Evolutionary conservation across 1,140 invertebrate genomes (phyloP), one percentile per base, ranked within the genome.

Genomic region (Drosophila nasuta): DNA sequence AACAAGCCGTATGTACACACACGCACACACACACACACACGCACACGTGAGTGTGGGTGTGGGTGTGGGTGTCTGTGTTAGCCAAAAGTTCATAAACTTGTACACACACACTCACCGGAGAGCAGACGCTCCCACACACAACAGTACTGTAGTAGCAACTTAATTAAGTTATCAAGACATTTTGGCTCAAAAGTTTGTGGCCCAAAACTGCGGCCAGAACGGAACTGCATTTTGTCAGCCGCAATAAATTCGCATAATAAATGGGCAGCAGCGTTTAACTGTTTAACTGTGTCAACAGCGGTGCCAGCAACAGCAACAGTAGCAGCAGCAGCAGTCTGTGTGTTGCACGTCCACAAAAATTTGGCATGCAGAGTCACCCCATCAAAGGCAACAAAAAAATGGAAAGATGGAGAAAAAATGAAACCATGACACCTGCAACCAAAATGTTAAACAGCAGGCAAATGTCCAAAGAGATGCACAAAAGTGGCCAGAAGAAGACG

Each of bases 281-380:
- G 65, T 88, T 87, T 87, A 87, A 78, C 80, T 78, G 62, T 88
- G 83, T 87, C 83, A 88, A 88, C 83, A 80, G 77, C 81, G 79
- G 60, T 8, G 30, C 17, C 52, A 57, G 33, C 66, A 25, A 49
- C 54, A 43, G 17, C 17, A 20, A 49, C 54, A 43, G 17, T 3
- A 20, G 60, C 20, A 20, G 20, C 20, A 33, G 35, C 20, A 15
- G 15, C 15, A 51, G 5, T 13, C 43, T 45, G 54, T 41, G 43
- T 43, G 45, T 66, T 43, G 25, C 28, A 57, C 54, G 17, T 63
- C 35, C 48, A 51, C 56, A 54, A 77, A 59, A 77, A 71, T 71
- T 72, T 72, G 59, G 73, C 74, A 63, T 64, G 63, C 63, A 66
- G 38, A 46, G 49, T 43, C 20, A 10, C 35, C 35, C 35, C 33